Evolutionary conservation across 2,888 invertebrate species (phyloP), one percentile per base, ranked within the genome.

Genomic region (Cheilosia pagana): DNA sequence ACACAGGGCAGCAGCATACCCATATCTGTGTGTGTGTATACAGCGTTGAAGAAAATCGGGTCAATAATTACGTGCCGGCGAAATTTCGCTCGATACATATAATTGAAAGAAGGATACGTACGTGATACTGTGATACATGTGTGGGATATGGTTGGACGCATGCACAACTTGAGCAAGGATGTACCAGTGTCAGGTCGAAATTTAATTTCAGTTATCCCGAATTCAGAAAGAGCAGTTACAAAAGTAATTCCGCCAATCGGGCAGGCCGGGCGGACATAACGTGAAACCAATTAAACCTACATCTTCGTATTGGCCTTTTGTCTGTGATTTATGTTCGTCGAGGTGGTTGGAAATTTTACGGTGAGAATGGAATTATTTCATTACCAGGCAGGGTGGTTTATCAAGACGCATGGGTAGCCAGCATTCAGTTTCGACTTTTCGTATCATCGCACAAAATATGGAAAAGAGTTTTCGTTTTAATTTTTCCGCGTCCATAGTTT

Each of bases 21-120:
- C n/a, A n/a, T 7, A 25, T 6, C 8, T 16, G 3, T 10, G 5
- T 10, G 1, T 14, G 14, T 7, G 6, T 5, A 28, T 12, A n/a
- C 43, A 19, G 31, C 16, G 43, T 23, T 23, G 19, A 14, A 19
- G 21, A 55, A 45, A 78, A 74, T 63, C 72, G 78, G 78, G 78
- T 83, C 74, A 83, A 78, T 83, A 83, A 83, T 78, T 83, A 83
- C 78, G 78, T 83, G 82, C 78, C 74, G 68, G 72, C 52, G 55
- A 68, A 71, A 75, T 85, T 50, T 85, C 65, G 74, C 70, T 65
- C 79, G 75, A 75, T 74, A 79, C 75, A 65, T 79, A 70, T 85
- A 85, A 85, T 85, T 85, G 83, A 74, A 75, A 63, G 52, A 79
- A 79, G 45, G 74, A 85, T 75, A 79, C 23, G 50, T 12, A 50